Conservation (phyloP, 2,113 vertebrate genomes). For the Mesoclemmys tuberculata region DNA sequence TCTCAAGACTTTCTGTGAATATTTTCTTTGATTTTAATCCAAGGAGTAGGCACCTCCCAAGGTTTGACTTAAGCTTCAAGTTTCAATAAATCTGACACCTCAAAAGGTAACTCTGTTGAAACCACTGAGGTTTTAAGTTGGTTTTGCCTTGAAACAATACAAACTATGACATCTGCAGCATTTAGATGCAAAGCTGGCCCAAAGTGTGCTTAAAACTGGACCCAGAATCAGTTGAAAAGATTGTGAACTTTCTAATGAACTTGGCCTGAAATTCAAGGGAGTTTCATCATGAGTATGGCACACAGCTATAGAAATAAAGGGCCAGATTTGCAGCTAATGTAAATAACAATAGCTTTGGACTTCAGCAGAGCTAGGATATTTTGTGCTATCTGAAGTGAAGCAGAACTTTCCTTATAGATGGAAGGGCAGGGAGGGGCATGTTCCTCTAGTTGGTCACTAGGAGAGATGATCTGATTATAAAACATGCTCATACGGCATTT, state of each 20-base stretch:
- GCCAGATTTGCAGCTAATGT: background rate
- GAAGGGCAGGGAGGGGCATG: background rate
- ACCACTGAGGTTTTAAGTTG: background rate
- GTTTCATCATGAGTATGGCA: background rate
- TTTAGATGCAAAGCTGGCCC: background rate
- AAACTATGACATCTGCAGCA: background rate
- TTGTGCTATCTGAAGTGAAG: background rate
- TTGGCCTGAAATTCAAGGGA: background rate
- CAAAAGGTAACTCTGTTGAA: background rate
- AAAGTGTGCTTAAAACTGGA: background rate
- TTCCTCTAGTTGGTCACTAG: background rate
- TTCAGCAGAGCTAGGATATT: background rate
- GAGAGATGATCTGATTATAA: background rate
- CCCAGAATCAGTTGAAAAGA: background rate
- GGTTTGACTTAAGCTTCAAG: background rate
- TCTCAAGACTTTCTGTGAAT: background rate
- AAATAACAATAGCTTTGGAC: background rate
- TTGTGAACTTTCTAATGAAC: background rate
- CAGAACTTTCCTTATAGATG: background rate
- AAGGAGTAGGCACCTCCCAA: background rate
- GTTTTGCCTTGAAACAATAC: background rate
- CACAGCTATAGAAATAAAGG: accelerated
- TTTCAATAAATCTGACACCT: background rate
- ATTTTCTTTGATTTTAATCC: background rate
- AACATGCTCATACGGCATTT: background rate